Conservation (phyloP, 2,888 invertebrate genomes). For the Didymodactylos carnosus region DNA sequence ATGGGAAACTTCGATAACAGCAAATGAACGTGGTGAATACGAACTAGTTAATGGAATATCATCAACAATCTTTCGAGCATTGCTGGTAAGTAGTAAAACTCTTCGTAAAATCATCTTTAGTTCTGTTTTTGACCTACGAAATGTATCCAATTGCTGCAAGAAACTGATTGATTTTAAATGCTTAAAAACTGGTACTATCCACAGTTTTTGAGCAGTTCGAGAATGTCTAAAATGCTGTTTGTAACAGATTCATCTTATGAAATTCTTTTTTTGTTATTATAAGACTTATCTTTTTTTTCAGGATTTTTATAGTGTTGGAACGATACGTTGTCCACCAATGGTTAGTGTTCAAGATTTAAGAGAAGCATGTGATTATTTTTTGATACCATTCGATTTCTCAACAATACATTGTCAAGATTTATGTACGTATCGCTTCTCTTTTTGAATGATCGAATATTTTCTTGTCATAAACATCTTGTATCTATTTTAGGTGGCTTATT, state of each 20-base stretch:
- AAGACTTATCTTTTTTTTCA: slow-evolving; percentile 21
- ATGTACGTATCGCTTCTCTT: slow-evolving; percentile 43
- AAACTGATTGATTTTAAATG: too few relatives aligned
- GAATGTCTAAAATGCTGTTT: too few relatives aligned
- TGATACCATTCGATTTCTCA: slow-evolving; percentile 83
- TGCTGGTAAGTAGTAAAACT: slow-evolving; percentile 41
- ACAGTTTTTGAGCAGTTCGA: too few relatives aligned
- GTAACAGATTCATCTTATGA: not conserved
- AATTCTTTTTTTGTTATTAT: slow-evolving; percentile 2
- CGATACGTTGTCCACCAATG: slow-evolving; percentile 78
- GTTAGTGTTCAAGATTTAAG: slow-evolving; percentile 84
- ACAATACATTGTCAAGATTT: slow-evolving; percentile 74
- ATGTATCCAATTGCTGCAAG: too few relatives aligned
- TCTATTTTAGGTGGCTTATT: slow-evolving; percentile 51
- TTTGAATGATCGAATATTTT: not conserved
- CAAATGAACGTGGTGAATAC: slow-evolving; percentile 87
- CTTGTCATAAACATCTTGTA: not conserved
- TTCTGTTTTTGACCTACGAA: too few relatives aligned
- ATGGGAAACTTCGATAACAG: slow-evolving; percentile 53
- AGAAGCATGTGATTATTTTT: slow-evolving; percentile 91
- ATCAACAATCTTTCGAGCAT: slow-evolving; percentile 75
- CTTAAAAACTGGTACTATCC: too few relatives aligned
- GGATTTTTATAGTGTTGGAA: slow-evolving; percentile 74
- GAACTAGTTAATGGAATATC: slow-evolving; percentile 92
- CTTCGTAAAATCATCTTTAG: too few relatives aligned